Conservation (phyloP, 2,888 invertebrate genomes). For the Drosophila pullipes region DNA sequence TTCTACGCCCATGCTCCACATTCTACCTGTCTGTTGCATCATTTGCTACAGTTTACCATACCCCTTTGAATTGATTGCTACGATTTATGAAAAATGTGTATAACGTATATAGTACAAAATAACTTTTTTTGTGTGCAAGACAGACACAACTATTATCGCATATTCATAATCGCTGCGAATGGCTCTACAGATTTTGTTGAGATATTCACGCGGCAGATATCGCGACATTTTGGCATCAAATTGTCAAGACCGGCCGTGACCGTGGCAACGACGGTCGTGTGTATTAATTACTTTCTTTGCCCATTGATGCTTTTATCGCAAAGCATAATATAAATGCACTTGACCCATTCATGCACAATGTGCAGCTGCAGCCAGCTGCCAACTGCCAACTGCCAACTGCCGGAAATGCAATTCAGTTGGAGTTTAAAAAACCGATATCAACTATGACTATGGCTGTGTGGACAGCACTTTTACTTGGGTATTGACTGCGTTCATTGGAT, state of each 20-base stretch:
- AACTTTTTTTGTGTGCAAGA: neutral
- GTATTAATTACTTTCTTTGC: slow-evolving; percentile 31
- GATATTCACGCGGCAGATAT: neutral
- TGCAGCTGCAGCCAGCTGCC: neutral
- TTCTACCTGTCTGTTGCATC: too few species aligned
- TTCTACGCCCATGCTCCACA: neutral
- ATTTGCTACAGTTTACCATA: neutral
- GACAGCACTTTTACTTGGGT: slow-evolving; percentile 57
- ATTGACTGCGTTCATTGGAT: slow-evolving; percentile 1
- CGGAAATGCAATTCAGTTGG: slow-evolving; percentile 30
- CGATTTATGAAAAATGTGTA: neutral
- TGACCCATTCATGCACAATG: slow-evolving; percentile 9
- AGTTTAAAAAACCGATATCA: slow-evolving; percentile 33
- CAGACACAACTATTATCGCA: slow-evolving; percentile 26
- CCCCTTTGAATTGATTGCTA: neutral
- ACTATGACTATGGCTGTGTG: slow-evolving; percentile 14
- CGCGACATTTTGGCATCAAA: slow-evolving; percentile 11
- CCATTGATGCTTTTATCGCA: slow-evolving; percentile 1
- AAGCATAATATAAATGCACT: neutral
- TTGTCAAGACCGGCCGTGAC: slow-evolving; percentile 12
- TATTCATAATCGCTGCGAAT: slow-evolving; percentile 23
- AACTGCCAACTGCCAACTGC: neutral
- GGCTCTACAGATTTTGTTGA: neutral
- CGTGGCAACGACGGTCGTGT: slow-evolving; percentile 23
- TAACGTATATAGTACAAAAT: neutral